These are phyloP conservation scores for Sarotherodon lohbergeri DNA, from an alignment of 2,113 vertebrate species.

Conservation along the genomic window DNA sequence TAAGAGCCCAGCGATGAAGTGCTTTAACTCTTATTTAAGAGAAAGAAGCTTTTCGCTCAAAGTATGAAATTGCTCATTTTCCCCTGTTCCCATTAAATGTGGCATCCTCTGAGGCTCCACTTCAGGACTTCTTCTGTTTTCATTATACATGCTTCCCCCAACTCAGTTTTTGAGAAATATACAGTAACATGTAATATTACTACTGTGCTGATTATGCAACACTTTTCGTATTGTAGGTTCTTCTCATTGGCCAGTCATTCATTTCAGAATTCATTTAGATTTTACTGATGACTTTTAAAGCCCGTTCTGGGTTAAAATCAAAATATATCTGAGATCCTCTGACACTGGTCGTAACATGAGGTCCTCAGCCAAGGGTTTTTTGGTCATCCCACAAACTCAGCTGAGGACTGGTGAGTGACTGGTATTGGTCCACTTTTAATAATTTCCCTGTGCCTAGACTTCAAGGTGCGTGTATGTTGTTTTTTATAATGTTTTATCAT, in stretches of 20 bases:
- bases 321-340: neutral
- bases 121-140: neutral
- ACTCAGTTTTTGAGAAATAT: neutral
- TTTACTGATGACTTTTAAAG: neutral
- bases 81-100: neutral
- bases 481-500: neutral
- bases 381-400: fast-evolving
- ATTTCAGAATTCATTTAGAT: neutral
- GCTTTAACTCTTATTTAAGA: neutral
- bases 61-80: neutral
- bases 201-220: neutral
- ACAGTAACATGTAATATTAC: neutral
- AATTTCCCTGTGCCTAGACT: neutral
- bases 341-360: neutral
- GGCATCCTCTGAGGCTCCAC: neutral
- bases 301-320: neutral
- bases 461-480: neutral
- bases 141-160: neutral
- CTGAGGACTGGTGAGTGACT: neutral
- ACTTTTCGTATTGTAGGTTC: neutral
- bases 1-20: neutral
- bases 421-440: neutral
- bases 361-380: neutral
- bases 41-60: neutral
- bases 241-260: neutral